A percentile compares a stretch with the other conserved stretches of the same genome.
phyloP scores from a whole-genome alignment of 1,140 invertebrate species.

The Venustaconcha ellipsiformis region DNA sequence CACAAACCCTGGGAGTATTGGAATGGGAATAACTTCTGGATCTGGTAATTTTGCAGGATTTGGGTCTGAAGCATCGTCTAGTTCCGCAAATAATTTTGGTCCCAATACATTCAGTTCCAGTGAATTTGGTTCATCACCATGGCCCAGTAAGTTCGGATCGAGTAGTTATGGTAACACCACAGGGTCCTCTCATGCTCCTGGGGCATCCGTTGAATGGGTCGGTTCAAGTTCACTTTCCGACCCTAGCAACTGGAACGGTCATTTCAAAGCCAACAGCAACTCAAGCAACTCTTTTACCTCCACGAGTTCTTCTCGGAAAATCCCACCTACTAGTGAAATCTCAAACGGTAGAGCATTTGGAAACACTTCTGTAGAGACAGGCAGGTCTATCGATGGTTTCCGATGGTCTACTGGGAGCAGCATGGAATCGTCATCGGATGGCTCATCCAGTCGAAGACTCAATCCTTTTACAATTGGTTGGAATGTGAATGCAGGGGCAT shows the following conservation, averaged over 20 bases:
- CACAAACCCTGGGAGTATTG: too few species aligned
- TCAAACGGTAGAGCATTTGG: not conserved
- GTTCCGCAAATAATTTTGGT: not conserved
- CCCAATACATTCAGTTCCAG: not conserved
- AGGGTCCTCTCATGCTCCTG: too few species aligned
- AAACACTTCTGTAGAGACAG: constrained; percentile 3
- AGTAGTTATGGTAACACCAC: not conserved
- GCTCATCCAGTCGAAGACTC: not conserved
- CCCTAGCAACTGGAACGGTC: constrained; percentile 21
- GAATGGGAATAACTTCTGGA: too few species aligned
- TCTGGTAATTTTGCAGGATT: too few species aligned
- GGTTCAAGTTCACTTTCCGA: not conserved
- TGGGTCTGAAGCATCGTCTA: too few species aligned
- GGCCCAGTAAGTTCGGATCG: not conserved
- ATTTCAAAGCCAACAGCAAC: constrained; percentile 10
- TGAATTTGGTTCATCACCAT: not conserved
- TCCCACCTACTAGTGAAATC: too few species aligned
- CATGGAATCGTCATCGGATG: constrained; percentile 1
- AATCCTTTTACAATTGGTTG: constrained; percentile 14
- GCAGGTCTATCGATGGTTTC: constrained; percentile 14
- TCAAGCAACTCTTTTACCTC: not conserved
- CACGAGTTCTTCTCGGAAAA: not conserved
- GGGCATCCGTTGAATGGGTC: too few species aligned
- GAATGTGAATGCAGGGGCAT: constrained; percentile 13
- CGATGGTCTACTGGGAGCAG: constrained; percentile 11